These are phyloP conservation scores for Hippopotamyrus pictus DNA, from an alignment of 2,797 vertebrate species.

Conservation along the genomic window DNA sequence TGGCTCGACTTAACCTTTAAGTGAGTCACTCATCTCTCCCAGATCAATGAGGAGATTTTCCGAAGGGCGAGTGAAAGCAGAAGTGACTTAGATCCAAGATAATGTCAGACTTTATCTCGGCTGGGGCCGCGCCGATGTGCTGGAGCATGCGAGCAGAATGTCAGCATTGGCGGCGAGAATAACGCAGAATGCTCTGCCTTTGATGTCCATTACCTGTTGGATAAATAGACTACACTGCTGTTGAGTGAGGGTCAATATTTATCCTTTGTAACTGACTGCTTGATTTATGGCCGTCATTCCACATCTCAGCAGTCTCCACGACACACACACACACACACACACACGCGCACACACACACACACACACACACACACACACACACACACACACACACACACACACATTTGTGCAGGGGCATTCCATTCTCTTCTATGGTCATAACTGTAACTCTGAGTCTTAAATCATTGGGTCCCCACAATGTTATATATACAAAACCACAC, in stretches of 20 bases:
- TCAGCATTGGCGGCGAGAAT: conserved; percentile 43
- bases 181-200: conserved; percentile 34
- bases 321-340: not conserved
- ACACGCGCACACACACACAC: not conserved
- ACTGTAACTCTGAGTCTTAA: too few species aligned
- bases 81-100: conserved; percentile 52
- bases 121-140: conserved; percentile 39
- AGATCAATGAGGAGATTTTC: conserved; percentile 66
- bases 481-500: not conserved
- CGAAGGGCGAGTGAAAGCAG: conserved; percentile 56
- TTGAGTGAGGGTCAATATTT: conserved; percentile 60
- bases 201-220: conserved; percentile 41
- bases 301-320: conserved; percentile 28
- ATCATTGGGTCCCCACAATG: too few species aligned
- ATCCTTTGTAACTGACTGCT: conserved; percentile 39
- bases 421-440: too few species aligned
- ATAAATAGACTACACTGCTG: conserved; percentile 56
- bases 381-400: not conserved
- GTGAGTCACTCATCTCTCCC: conserved; percentile 62
- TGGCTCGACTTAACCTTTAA: conserved; percentile 74
- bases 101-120: conserved; percentile 59
- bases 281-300: conserved; percentile 42
- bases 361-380: not conserved
- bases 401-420: not conserved
- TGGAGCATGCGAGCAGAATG: not conserved